phyloP scores from a whole-genome alignment of 2,113 vertebrate species.

The Notarius lentiginosus region DNA sequence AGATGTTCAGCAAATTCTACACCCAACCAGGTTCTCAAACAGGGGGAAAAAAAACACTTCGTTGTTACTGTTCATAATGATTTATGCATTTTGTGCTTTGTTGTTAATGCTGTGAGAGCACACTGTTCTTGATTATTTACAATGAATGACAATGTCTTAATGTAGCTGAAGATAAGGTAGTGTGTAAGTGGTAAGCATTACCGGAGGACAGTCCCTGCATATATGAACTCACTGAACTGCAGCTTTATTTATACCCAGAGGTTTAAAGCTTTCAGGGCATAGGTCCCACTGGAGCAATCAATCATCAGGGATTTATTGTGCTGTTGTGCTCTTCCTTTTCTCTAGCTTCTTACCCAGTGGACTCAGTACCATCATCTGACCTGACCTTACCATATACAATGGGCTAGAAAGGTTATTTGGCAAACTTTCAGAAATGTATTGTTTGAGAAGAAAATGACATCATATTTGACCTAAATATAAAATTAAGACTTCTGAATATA shows the following conservation, averaged over 20 bases:
- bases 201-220: not conserved
- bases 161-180: slow-evolving; percentile 38
- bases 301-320: not conserved
- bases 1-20: slow-evolving; percentile 7
- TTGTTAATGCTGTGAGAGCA: not conserved
- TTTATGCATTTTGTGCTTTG: slow-evolving; percentile 23
- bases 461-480: not conserved
- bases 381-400: not conserved
- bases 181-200: not conserved
- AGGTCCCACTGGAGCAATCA: not conserved
- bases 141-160: slow-evolving; percentile 25
- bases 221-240: slow-evolving; percentile 59
- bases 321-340: not conserved
- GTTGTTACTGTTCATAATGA: slow-evolving; percentile 21
- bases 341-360: not conserved
- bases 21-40: not conserved
- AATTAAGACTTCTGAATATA: not conserved
- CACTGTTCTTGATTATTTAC: not conserved
- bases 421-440: not conserved
- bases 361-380: slow-evolving; percentile 1
- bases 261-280: slow-evolving; percentile 20
- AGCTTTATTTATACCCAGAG: slow-evolving; percentile 27
- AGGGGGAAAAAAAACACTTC: not conserved
- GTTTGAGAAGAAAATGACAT: not conserved
- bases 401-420: not conserved